These are phyloP conservation scores for Scolopax mira DNA, from an alignment of 2,113 vertebrate species.

Conservation along the genomic window DNA sequence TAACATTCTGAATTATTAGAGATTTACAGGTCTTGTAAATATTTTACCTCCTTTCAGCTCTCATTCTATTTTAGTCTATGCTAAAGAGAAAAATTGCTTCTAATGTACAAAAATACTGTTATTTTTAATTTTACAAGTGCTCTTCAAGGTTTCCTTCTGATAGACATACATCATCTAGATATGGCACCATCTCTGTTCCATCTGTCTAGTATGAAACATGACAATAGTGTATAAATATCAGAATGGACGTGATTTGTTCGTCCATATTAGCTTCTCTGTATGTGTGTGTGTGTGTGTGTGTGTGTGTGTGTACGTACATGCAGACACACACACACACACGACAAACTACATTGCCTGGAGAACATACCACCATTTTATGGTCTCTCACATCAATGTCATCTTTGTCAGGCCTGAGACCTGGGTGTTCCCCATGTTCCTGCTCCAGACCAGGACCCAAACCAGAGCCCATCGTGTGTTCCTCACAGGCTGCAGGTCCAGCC, in stretches of 20 bases:
- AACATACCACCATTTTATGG: not conserved
- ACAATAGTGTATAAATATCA: not conserved
- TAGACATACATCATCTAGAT: not conserved
- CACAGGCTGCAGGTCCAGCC: not conserved
- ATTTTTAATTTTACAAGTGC: not conserved
- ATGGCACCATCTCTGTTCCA: not conserved
- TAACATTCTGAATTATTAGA: not conserved
- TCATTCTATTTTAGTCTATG: not conserved
- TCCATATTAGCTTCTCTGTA: not conserved
- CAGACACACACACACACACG: not conserved
- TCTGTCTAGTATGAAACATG: not conserved
- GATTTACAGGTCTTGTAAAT: not conserved
- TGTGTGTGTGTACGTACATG: not conserved
- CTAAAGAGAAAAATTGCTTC: not conserved
- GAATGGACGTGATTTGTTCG: not conserved
- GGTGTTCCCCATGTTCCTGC: not conserved
- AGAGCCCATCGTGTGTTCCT: accelerated
- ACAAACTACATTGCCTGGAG: not conserved
- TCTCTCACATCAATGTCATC: not conserved
- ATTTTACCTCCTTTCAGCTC: not conserved
- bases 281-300: not conserved
- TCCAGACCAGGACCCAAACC: not conserved
- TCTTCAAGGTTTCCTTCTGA: not conserved
- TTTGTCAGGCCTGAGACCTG: not conserved
- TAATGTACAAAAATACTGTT: not conserved